Base-by-base conservation (phyloP, 2,888 invertebrate species). In the Dynastes maya region DNA sequence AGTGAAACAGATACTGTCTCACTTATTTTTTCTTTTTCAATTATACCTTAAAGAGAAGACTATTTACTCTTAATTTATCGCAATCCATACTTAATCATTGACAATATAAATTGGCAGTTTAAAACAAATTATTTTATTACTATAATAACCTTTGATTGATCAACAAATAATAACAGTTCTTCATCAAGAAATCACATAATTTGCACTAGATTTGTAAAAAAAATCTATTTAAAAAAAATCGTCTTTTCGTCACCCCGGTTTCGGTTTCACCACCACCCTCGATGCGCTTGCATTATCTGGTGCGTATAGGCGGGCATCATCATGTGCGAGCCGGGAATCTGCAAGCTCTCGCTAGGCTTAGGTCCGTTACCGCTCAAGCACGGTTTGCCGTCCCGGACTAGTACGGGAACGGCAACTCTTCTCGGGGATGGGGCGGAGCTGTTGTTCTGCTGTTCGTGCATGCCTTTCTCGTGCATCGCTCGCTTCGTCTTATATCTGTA, bases 301-400 rank as follows among this genome's bases (percentile, higher is more conserved):
- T 89, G 89, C n/a, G 88, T 83, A 78, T 88, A 88, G 3, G 86
- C 80, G 27, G 86, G 85, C 84, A 87, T 86, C 82, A 88, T 86
- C 85, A 88, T 87, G 80, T 87, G 85, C 49, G 86, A 82, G 9
- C 83, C 83, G 4, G 87, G 84, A 63, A 86, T 82, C 78, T 87
- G 86, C 9, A 87, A 80, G 78, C 83, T 83, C 51, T 83, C 82
- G 72, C 81, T 74, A 67, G 84, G 83, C 82, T 84, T 84, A 61
- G 88, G 85, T 76, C 86, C 87, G 72, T 82, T 82, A 75, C 91
- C 91, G 8, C 92, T 91, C 11, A 95, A 89, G 85, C 98, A 98
- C 0, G 98, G 97, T 86, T 97, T 96, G 0, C 98, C 98, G 85
- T 98, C 98, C 78, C 97, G 93, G 3, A 98, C 98, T 74, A 98